Evolutionary conservation across 2,888 invertebrate genomes (phyloP), one percentile per base, ranked within the genome.

Genomic region (Octodonta nipae): DNA sequence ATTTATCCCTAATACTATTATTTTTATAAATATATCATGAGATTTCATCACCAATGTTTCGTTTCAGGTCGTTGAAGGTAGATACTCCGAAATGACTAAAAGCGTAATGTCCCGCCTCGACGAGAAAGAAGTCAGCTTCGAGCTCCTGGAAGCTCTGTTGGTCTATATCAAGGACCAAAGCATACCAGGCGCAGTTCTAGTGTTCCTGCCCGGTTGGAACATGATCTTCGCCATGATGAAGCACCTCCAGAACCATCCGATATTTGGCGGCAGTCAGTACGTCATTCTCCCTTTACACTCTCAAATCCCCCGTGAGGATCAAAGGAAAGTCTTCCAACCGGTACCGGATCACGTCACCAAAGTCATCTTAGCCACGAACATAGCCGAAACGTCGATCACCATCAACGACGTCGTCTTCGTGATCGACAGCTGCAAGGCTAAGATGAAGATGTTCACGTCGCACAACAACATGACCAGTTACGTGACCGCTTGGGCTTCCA

Each of bases 381-480:
- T 98, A 52, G 96, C 96, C 0, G 98, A 98, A 65, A 91, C 95
- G 0, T 92, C 92, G 4, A 87, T 98, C 44, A 98, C 96, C 0
- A 98, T 98, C 45, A 86, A 98, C 61, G 98, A 98, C 55, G 91
- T 98, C 2, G 93, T 96, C 2, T 96, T 83, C 63, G 96, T 98
- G 0, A 85, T 98, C 37, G 96, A 98, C 59, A 85, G 86, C 26
- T 93, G 96, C 66, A 93, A 95, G 62, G 86, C 91, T 0, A 92
- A 95, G 59, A 88, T 95, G 77, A 95, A 96, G 57, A 69, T 95
- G 55, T 96, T 95, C 56, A 95, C 95, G 0, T 89, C 93, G 0
- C 93, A 95, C 61, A 98, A 96, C 61, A 96, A 98, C 60, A 87
- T 98, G 82, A 95, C 95, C 0, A 92, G 92, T 51, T 96, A 95